A percentile compares a stretch with the other conserved stretches of the same genome.
These are phyloP conservation scores for Bufotes viridis DNA, from an alignment of 2,797 vertebrate species.

Conservation along the genomic window DNA sequence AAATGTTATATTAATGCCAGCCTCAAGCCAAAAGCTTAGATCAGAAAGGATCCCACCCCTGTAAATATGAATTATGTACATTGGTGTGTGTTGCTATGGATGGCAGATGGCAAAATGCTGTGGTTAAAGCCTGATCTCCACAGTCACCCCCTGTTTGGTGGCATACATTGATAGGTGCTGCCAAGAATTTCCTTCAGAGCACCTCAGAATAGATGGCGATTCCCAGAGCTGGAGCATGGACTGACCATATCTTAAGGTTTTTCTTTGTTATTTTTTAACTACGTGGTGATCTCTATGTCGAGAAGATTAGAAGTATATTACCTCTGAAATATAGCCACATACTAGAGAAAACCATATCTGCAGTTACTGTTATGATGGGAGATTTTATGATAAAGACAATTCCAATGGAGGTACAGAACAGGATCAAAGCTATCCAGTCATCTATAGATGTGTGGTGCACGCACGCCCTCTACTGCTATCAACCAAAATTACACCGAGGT, in stretches of 20 bases:
- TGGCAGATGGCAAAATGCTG: too few species aligned
- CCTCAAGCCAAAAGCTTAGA: too few species aligned
- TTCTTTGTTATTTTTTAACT: not conserved
- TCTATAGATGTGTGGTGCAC: not conserved
- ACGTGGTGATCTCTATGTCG: too few species aligned
- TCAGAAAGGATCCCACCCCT: too few species aligned
- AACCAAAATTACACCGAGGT: not conserved
- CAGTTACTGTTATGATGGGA: not conserved
- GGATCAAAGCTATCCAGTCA: not conserved
- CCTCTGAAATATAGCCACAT: not conserved
- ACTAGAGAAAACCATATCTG: not conserved
- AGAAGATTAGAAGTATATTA: not conserved
- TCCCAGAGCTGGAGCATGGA: not conserved
- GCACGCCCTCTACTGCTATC: not conserved
- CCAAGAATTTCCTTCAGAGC: not conserved
- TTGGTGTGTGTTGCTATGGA: too few species aligned
- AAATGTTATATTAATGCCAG: too few species aligned
- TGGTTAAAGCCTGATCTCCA: not conserved
- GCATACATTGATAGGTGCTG: too few species aligned
- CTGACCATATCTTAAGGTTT: not conserved
- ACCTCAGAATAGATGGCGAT: not conserved
- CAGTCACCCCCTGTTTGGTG: not conserved
- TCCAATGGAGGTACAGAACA: not conserved
- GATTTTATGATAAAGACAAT: conserved; percentile 4
- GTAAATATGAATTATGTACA: too few species aligned